Conservation (phyloP, 2,888 invertebrate genomes). For the Pherbina coryleti region DNA sequence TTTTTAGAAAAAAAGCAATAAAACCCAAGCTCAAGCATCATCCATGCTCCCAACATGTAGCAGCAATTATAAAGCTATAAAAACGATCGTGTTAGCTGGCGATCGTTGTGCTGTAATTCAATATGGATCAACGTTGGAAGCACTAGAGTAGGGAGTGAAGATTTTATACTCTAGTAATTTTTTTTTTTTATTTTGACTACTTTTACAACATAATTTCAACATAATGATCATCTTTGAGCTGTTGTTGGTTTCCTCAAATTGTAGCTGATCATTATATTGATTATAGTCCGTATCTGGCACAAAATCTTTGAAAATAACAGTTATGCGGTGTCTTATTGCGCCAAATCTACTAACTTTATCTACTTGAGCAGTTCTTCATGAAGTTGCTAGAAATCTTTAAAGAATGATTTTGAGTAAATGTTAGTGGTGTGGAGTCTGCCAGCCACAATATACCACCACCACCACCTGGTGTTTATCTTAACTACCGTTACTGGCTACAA, state of each 20-base stretch:
- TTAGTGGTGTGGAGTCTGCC: no score
- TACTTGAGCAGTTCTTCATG: background rate
- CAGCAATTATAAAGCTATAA: constrained; percentile 13
- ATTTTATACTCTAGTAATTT: background rate
- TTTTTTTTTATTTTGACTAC: background rate
- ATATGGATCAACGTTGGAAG: background rate
- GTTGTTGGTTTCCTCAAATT: background rate
- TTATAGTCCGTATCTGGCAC: background rate
- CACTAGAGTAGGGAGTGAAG: background rate
- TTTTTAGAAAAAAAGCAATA: background rate
- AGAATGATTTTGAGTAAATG: no score
- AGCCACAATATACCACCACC: no score
- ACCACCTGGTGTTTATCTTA: background rate
- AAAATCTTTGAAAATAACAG: background rate
- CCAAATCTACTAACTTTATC: background rate
- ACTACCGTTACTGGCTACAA: constrained; percentile 14
- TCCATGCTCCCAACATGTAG: background rate
- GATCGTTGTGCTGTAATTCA: background rate
- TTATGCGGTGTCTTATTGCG: background rate
- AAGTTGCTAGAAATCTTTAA: no score
- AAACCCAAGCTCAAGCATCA: background rate
- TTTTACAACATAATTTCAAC: background rate
- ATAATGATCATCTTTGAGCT: background rate
- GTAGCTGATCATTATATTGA: background rate
- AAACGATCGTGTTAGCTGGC: background rate